Base-by-base conservation (phyloP, 2,113 vertebrate species). In the Rhinichthys klamathensis region DNA sequence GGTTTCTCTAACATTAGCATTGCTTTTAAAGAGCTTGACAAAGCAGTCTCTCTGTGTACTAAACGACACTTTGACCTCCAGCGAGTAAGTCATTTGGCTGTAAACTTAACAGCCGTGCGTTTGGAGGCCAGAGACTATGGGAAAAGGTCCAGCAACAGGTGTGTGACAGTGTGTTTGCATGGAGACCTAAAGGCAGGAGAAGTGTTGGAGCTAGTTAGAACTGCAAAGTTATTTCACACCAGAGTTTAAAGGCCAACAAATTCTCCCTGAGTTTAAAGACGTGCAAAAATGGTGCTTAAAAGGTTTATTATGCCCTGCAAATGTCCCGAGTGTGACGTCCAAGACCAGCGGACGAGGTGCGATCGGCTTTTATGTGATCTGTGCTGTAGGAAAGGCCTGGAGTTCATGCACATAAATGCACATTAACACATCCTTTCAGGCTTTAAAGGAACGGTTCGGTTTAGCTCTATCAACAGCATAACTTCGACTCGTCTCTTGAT, bases 191-290 rank as follows among this genome's bases (percentile, higher is more conserved):
- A 70, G 21, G 32, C 67, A 38, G 67, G 32, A 23, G 21, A 23
- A 78, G 51, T 58, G 27, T n/a, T 38, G 35, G 38, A 4, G 69
- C 54, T 79, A 23, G 54, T 79, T 65, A 63, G n/a, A 65, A 21
- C 35, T 3, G 38, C 30, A 11, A 15, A 44, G 76, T 41, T 79
- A 79, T 79, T 79, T 79, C 76, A 79, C 77, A 80, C 58, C 58
- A 11, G 23, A 6, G 58, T 80, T 80, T 63, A 44, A 44, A 44
- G 58, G n/a, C 58, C 35, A 30, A 80, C 58, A 63, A 18, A 80
- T 27, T 63, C 77, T n/a, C 35, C 35, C 6, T 0, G 9, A 3
- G 15, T 60, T 63, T 46, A 46, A 46, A 79, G 54, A 41, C 6
- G 32, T 35, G 72, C 41, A 49, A 49, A 49, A 74, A 46, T 2